These are phyloP conservation scores for Channa striata DNA, from an alignment of 2,797 vertebrate genomes.

Conservation along the genomic window DNA sequence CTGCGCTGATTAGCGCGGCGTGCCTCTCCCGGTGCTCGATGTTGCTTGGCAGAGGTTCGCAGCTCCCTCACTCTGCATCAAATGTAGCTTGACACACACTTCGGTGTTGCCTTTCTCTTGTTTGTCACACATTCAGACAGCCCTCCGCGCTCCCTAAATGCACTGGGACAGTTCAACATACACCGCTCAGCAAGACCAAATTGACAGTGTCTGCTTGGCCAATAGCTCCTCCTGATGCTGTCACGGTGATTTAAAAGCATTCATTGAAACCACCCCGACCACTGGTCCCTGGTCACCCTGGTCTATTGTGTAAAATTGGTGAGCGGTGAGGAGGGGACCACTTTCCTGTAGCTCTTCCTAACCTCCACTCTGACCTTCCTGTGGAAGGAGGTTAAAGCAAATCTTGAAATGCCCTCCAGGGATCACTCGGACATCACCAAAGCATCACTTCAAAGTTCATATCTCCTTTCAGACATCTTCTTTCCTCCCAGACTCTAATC, in stretches of 20 bases:
- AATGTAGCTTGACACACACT: constrained; percentile 50
- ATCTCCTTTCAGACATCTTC: constrained; percentile 16
- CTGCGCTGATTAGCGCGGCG: constrained; percentile 29
- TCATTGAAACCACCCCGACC: no score
- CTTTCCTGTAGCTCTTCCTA: constrained; percentile 13
- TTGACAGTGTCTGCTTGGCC: constrained; percentile 6
- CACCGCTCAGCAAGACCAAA: not conserved
- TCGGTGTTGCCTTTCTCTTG: constrained; percentile 23
- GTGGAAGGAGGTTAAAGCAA: not conserved
- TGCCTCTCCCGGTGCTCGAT: constrained; percentile 25
- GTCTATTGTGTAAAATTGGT: not conserved
- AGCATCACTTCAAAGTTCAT: constrained; percentile 30
- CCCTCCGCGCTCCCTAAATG: constrained; percentile 27
- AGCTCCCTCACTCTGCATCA: constrained; percentile 39
- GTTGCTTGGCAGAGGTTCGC: constrained; percentile 49
- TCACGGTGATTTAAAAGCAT: not conserved
- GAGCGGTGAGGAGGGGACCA: constrained; percentile 1
- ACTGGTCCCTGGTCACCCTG: no score
- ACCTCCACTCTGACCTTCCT: constrained; percentile 28
- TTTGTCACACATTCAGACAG: constrained; percentile 53
- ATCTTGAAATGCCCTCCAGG: constrained; percentile 20
- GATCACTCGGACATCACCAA: constrained; percentile 10
- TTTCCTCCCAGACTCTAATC: not conserved
- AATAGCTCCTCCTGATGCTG: not conserved
- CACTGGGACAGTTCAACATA: constrained; percentile 20